Evolutionary conservation across 92 coral and sea anemone genomes (phyloP), one percentile per base, ranked within the genome.

Genomic region (Umimayanthus kanabou): DNA sequence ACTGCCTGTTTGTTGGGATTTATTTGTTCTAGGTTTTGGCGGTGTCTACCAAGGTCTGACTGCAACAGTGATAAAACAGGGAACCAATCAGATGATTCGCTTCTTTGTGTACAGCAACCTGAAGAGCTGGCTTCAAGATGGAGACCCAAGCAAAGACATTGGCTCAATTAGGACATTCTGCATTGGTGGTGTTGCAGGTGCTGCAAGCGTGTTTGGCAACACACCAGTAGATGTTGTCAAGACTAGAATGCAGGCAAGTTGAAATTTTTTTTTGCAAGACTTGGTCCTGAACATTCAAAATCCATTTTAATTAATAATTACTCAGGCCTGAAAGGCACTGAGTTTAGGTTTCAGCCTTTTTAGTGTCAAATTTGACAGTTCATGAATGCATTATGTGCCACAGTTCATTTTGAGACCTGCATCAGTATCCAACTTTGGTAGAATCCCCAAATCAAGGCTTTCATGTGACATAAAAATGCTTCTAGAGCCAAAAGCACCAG

Each of bases 171-270:
- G 89, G 47, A 97, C 99, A 49, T 97, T 97, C 82, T 84, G 93
- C 57, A 97, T 97, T 87, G 99, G 99, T 58, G 99, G 99, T 5
- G 78, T 97, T 45, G 99, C 99, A n/a, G 99, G 99, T 33, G 99
- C 99, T 28, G 99, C 99, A 2, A 97, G 99, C 92, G 99, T 97
- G 66, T 97, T 97, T 87, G 99, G 99, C 23, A 97, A 97, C 80
- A 97, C 99, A 23, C 99, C 99, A 57, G 96, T 97, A 57, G 99
- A 97, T 79, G 99, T 97, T 55, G 98, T 97, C 39, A 97, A 97
- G 85, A 97, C 99, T 28, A 95, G 99, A 91, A 97, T 97, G 99
- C 99, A 97, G 98, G 99, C 93, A 42, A 76, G 30, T 72, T 39
- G 10, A 85, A 57, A 15, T 4, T 43, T n/a, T 20, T 42, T 28